Evolutionary conservation across 2,888 invertebrate genomes (phyloP).

Genomic region (Leucophora obtusa): DNA sequence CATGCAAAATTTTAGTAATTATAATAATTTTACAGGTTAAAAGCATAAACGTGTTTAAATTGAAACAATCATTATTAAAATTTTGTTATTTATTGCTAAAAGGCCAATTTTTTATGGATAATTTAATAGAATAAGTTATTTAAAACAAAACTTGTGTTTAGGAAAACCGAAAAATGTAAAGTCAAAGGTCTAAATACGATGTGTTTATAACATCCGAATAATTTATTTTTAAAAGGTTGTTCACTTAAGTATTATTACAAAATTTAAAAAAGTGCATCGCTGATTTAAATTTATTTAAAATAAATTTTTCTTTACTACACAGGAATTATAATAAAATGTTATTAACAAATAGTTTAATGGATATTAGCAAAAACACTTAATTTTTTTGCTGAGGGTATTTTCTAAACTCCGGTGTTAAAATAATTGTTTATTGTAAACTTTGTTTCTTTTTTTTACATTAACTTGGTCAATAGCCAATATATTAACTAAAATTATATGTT

Average conservation of each 20-base stretch:
- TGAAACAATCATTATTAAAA: neutral
- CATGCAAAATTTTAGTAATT: slow-evolving; percentile 18
- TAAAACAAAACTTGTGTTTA: too few species aligned
- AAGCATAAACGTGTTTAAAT: slow-evolving; percentile 30
- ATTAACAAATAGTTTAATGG: too few species aligned
- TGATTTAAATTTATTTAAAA: too few species aligned
- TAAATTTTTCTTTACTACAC: too few species aligned
- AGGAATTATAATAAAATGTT: too few species aligned
- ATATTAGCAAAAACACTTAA: neutral
- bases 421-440: neutral
- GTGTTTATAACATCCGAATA: too few species aligned
- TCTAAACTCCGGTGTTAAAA: neutral
- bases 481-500: slow-evolving; percentile 19
- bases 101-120: neutral
- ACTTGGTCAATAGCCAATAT: neutral
- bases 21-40: slow-evolving; percentile 22
- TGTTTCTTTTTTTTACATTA: neutral
- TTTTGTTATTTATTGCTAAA: neutral
- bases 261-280: too few species aligned
- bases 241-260: too few species aligned
- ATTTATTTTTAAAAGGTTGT: too few species aligned
- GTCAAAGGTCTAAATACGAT: too few species aligned
- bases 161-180: too few species aligned
- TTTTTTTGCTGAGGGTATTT: neutral
- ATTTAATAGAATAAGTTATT: neutral